A percentile compares a stretch with the other conserved stretches of the same genome.
Evolutionary conservation across 2,113 vertebrate genomes (phyloP).

Genomic region (Oriolus oriolus): DNA sequence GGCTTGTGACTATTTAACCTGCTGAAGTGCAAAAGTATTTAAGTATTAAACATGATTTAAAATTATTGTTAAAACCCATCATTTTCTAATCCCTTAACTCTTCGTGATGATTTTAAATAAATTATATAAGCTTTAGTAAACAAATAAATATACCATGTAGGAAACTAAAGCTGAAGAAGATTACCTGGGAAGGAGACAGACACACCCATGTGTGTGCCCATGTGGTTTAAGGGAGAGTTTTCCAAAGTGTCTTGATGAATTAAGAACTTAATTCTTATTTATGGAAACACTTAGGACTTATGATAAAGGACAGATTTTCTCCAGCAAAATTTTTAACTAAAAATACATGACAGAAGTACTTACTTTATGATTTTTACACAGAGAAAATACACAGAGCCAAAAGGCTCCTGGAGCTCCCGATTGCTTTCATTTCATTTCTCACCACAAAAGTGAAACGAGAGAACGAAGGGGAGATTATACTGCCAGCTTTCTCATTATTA

Average conservation of each 20-base stretch:
- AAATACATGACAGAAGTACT: neutral
- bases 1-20: constrained; percentile 6
- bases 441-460: neutral
- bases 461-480: neutral
- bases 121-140: neutral
- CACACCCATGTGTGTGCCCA: neutral
- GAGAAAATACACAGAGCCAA: neutral
- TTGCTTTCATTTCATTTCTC: constrained; percentile 11
- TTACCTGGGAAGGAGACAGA: neutral
- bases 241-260: neutral
- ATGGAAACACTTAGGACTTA: neutral
- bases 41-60: neutral
- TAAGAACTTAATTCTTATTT: neutral
- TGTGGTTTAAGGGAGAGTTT: neutral
- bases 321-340: neutral
- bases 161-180: neutral
- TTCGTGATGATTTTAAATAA: neutral
- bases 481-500: constrained; percentile 10
- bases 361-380: neutral
- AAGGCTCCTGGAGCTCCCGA: constrained; percentile 1
- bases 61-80: neutral
- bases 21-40: neutral
- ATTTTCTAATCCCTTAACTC: neutral
- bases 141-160: neutral
- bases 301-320: neutral